Conservation (phyloP, 1,140 invertebrate genomes). For the Drosophila hydei region DNA sequence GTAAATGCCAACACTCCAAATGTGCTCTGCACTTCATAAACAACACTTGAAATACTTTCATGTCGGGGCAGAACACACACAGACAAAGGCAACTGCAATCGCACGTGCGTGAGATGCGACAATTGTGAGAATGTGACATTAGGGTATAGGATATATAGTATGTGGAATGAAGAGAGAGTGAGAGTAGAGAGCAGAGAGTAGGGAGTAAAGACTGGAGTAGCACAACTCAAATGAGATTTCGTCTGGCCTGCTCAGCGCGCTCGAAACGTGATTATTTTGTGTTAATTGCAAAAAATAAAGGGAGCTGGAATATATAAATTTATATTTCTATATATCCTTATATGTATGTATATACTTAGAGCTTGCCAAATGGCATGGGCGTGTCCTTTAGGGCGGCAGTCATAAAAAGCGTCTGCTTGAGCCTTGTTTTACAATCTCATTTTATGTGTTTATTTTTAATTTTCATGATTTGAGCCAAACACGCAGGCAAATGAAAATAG, state of each 20-base stretch:
- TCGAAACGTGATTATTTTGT: constrained; percentile 78
- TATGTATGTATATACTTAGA: no score
- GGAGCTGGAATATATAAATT: constrained; percentile 11
- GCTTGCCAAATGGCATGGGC: constrained; percentile 10
- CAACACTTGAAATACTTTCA: constrained; percentile 75
- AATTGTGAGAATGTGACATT: constrained; percentile 32
- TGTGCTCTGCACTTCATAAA: constrained; percentile 71
- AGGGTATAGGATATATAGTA: constrained; percentile 8
- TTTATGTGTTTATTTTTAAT: constrained; percentile 79
- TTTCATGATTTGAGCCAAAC: constrained; percentile 67
- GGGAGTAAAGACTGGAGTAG: constrained; percentile 1
- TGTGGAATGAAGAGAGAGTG: not conserved
- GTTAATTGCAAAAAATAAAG: constrained; percentile 59
- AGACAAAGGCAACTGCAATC: constrained; percentile 6
- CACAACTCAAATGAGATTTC: constrained; percentile 16
- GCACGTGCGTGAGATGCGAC: constrained; percentile 66
- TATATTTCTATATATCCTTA: no score
- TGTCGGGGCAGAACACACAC: constrained; percentile 9
- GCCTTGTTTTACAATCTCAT: constrained; percentile 61
- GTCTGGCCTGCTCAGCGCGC: constrained; percentile 56
- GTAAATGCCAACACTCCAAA: constrained; percentile 33
- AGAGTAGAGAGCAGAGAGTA: not conserved
- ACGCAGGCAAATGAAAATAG: constrained; percentile 68
- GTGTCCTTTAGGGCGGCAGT: constrained; percentile 21
- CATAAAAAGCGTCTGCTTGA: constrained; percentile 46